Conservation (phyloP, 2,113 vertebrate species). For the Urocynchramus pylzowi region DNA sequence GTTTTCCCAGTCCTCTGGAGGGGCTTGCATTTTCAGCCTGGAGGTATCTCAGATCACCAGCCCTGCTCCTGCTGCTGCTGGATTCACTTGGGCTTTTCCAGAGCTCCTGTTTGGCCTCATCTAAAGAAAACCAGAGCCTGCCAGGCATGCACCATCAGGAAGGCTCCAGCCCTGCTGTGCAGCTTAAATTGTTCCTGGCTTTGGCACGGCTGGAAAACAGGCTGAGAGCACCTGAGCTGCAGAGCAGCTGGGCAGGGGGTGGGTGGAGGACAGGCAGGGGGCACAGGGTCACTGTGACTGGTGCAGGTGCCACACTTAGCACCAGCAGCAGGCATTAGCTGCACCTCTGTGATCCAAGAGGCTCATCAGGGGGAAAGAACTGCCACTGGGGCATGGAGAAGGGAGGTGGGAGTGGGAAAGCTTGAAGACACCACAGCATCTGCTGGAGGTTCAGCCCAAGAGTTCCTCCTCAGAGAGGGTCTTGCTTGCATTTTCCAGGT, state of each 20-base stretch:
- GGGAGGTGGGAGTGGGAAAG: background rate
- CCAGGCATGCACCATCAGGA: fast-evolving
- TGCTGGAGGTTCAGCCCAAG: background rate
- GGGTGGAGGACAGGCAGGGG: background rate
- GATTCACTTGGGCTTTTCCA: background rate
- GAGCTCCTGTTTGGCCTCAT: background rate
- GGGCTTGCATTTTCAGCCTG: background rate
- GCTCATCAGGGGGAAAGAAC: fast-evolving
- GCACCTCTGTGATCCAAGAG: background rate
- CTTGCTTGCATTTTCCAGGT: background rate
- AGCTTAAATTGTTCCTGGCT: background rate
- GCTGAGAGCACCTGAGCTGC: background rate
- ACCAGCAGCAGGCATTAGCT: fast-evolving
- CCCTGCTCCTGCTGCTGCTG: background rate
- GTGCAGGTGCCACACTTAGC: background rate
- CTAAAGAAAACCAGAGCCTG: background rate
- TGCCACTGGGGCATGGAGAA: background rate
- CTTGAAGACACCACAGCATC: background rate
- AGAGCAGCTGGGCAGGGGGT: background rate
- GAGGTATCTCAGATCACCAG: background rate
- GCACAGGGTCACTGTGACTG: background rate
- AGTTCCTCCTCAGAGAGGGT: background rate
- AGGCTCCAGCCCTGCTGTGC: background rate
- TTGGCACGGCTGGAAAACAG: background rate
- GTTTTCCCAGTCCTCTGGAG: background rate